Evolutionary conservation across 2,113 vertebrate species (phyloP).

Genomic region (Phrynosoma blainvillii): DNA sequence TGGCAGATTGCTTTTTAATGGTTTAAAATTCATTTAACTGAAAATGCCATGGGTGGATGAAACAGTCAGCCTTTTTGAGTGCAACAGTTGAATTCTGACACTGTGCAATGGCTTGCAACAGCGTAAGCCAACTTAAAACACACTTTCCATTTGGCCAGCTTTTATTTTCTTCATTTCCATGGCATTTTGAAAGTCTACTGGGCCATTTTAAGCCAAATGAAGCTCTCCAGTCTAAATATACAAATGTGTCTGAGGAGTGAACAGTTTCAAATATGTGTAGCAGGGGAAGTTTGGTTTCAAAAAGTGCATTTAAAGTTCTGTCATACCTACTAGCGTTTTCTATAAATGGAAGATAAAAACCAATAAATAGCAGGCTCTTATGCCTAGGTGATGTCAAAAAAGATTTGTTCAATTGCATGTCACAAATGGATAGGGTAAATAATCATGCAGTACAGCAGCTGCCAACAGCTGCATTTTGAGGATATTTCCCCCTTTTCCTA

Average conservation of each 20-base stretch:
- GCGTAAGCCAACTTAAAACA: not conserved
- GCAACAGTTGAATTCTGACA: not conserved
- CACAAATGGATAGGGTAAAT: constrained; percentile 43
- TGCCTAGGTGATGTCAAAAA: constrained; percentile 14
- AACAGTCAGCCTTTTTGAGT: not conserved
- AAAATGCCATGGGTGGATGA: not conserved
- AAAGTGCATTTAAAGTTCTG: not conserved
- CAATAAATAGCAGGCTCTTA: constrained; percentile 19
- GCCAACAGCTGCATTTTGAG: constrained; percentile 38
- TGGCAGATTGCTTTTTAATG: no score
- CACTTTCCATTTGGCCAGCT: not conserved
- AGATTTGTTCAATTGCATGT: not conserved
- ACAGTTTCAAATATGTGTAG: not conserved
- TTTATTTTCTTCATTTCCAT: not conserved
- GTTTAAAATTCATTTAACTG: not conserved
- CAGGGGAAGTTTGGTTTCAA: not conserved
- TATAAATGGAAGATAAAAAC: constrained; percentile 36
- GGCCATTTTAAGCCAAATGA: not conserved
- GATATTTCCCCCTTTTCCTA: constrained; percentile 6
- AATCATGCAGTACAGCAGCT: constrained; percentile 30
- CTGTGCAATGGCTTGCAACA: not conserved
- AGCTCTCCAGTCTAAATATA: not conserved
- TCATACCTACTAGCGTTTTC: not conserved
- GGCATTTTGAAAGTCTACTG: not conserved
- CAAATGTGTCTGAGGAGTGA: not conserved